These are phyloP conservation scores for Vimba vimba DNA, from an alignment of 2,113 vertebrate genomes.

Conservation along the genomic window DNA sequence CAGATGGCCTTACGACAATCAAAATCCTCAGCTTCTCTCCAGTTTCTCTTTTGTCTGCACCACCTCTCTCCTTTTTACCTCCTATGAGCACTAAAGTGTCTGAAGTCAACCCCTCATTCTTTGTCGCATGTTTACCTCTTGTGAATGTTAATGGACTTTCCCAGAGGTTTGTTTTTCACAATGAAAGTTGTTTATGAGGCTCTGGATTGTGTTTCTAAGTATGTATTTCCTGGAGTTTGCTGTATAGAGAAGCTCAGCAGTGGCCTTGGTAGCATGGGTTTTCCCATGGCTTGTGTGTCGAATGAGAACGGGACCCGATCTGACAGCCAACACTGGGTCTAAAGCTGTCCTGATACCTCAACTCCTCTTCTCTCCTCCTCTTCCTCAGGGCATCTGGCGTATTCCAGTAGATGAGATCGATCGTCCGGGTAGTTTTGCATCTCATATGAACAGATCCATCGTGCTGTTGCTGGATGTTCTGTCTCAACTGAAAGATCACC, in stretches of 20 bases:
- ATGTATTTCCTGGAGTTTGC: background rate
- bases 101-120: background rate
- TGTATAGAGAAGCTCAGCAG: background rate
- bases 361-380: constrained; percentile 39
- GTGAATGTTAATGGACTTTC: constrained; percentile 17
- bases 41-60: background rate
- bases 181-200: background rate
- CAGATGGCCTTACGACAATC: constrained; percentile 55
- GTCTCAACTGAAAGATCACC: constrained; percentile 91
- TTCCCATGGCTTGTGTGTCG: background rate
- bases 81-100: background rate
- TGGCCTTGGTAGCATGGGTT: background rate
- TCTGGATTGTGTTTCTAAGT: background rate
- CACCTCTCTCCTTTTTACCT: constrained; percentile 10
- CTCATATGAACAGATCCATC: constrained; percentile 99
- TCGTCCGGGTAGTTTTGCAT: constrained; percentile 96
- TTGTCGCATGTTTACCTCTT: background rate
- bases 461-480: constrained; percentile 93
- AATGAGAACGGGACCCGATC: background rate
- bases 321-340: background rate
- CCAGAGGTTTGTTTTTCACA: background rate
- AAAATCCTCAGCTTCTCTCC: constrained; percentile 37
- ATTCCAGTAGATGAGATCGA: constrained; percentile 99
- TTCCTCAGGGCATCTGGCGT: constrained; percentile 95
- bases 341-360: background rate